Evolutionary conservation across 2,113 vertebrate species (phyloP).

Genomic region (Salminus brasiliensis): DNA sequence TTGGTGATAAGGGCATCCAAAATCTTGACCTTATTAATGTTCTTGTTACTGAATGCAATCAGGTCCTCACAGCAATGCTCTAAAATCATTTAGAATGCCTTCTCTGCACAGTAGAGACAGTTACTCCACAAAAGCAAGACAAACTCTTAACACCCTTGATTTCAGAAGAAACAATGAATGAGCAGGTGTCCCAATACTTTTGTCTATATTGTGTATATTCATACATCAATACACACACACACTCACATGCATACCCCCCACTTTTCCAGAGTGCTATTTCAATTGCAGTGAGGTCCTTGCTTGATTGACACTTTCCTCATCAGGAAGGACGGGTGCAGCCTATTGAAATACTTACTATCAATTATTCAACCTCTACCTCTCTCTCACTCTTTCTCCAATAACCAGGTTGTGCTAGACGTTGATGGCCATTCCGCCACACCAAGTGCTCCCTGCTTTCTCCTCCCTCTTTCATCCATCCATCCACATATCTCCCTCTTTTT

Average conservation of each 20-base stretch:
- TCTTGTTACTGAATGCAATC: too few species aligned
- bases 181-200: too few species aligned
- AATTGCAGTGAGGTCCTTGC: conserved; percentile 52
- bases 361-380: conserved; percentile 70
- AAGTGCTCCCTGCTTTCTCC: conserved; percentile 3
- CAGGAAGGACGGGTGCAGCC: conserved; percentile 73
- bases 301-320: conserved; percentile 73
- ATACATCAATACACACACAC: conserved; percentile 29
- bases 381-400: conserved; percentile 40
- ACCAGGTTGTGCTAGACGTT: conserved; percentile 43
- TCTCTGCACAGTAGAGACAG: too few species aligned
- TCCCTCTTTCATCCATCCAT: conserved; percentile 6
- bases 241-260: conserved; percentile 5
- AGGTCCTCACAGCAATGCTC: too few species aligned
- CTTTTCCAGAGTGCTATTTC: conserved; percentile 28
- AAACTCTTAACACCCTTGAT: too few species aligned
- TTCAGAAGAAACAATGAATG: too few species aligned
- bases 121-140: too few species aligned
- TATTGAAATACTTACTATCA: conserved; percentile 78
- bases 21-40: too few species aligned
- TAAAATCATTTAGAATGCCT: too few species aligned
- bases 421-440: conserved; percentile 49
- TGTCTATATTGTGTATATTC: too few species aligned
- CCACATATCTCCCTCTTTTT: conserved; percentile 4
- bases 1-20: too few species aligned